phyloP scores from a whole-genome alignment of 2,888 invertebrate genomes.

The Chromoteleia sp. region DNA sequence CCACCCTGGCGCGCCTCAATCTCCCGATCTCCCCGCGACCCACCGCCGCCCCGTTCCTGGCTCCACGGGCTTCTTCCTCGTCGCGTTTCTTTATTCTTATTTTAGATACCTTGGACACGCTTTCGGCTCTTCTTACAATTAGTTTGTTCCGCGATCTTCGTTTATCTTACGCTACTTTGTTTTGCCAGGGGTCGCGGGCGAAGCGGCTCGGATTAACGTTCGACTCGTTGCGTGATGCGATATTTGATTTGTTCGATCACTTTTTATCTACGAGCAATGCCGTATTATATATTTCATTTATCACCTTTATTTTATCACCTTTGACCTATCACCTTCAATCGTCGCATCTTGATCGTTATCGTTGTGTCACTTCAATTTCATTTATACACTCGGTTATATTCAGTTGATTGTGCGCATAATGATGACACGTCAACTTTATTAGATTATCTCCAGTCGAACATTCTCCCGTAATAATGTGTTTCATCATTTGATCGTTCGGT shows the following conservation, averaged over 20 bases:
- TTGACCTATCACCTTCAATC: constrained; percentile 4
- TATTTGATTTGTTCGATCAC: neutral
- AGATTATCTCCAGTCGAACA: too few species aligned
- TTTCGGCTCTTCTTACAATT: constrained; percentile 46
- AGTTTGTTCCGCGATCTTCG: constrained; percentile 59
- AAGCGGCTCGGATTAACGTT: too few species aligned
- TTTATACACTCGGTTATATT: neutral
- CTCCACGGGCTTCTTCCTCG: constrained; percentile 47
- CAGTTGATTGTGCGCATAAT: neutral
- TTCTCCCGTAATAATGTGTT: too few species aligned
- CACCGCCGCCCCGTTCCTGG: constrained; percentile 22
- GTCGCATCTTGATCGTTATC: neutral
- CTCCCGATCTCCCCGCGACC: constrained; percentile 49
- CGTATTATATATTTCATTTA: neutral
- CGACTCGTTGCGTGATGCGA: too few species aligned
- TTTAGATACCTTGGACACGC: constrained; percentile 42
- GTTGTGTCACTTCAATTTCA: neutral
- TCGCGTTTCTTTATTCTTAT: constrained; percentile 47
- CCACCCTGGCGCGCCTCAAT: constrained; percentile 54
- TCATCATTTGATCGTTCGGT: too few species aligned
- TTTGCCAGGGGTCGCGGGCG: neutral
- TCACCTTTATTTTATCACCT: neutral
- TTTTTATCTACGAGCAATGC: neutral
- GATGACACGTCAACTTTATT: neutral
- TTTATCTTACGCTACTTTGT: constrained; percentile 41